A percentile compares a stretch with the other conserved stretches of the same genome.
Conservation (phyloP, 1,140 invertebrate genomes). For the Rhynchophorus ferrugineus region DNA sequence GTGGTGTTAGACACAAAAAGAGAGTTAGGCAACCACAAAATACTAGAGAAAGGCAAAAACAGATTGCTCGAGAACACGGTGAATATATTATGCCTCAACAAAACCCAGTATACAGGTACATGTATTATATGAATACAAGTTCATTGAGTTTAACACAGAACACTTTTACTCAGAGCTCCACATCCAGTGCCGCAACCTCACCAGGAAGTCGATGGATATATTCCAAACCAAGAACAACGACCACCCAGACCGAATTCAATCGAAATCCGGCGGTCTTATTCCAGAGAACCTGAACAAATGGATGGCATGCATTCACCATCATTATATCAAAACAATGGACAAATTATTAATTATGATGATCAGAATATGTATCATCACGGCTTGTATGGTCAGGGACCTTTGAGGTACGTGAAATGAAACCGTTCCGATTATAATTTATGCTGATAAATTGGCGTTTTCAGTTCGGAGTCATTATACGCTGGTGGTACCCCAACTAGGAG, state of each 20-base stretch:
- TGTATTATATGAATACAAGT: not conserved
- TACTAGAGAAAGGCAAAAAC: constrained; percentile 75
- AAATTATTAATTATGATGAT: constrained; percentile 29
- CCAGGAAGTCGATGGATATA: constrained; percentile 34
- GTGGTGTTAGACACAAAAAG: constrained; percentile 62
- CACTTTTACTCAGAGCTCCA: constrained; percentile 34
- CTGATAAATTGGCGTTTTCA: constrained; percentile 7
- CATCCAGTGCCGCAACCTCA: constrained; percentile 24
- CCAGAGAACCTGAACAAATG: constrained; percentile 46
- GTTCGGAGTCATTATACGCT: constrained; percentile 42
- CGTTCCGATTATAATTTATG: not conserved
- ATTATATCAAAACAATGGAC: constrained; percentile 32
- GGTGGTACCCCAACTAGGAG: constrained; percentile 48
- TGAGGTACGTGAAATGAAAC: constrained; percentile 13
- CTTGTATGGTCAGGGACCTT: constrained; percentile 35
- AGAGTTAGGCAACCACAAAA: constrained; percentile 77
- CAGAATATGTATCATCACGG: constrained; percentile 39
- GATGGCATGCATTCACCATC: constrained; percentile 43
- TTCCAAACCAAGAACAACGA: constrained; percentile 40
- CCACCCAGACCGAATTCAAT: constrained; percentile 70
- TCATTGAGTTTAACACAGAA: not conserved
- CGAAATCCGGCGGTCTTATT: constrained; percentile 61
- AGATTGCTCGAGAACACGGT: constrained; percentile 73
- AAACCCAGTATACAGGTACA: constrained; percentile 43
- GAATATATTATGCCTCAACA: constrained; percentile 73